Evolutionary conservation across 2,888 invertebrate species (phyloP).

Genomic region (Mesochorus sp.): DNA sequence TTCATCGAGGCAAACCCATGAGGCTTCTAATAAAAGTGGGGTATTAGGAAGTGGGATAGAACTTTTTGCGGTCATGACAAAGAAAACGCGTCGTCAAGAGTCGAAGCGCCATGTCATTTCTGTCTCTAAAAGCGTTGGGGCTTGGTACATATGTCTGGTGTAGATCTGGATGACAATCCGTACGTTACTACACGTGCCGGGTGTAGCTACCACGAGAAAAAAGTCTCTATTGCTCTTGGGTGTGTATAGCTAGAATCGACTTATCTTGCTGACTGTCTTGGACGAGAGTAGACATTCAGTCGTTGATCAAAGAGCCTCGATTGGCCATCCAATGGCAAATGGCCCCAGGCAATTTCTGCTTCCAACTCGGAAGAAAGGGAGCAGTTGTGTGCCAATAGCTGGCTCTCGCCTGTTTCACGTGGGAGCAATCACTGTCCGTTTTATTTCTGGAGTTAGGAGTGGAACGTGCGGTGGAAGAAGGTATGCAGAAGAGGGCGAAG

Average conservation of each 20-base stretch:
- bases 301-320: background rate
- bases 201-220: constrained; percentile 16
- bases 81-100: constrained; percentile 41
- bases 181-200: constrained; percentile 44
- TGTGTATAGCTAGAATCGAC: too few species aligned
- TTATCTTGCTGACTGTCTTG: background rate
- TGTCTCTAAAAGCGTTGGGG: constrained; percentile 15
- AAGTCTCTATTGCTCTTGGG: constrained; percentile 18
- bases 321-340: background rate
- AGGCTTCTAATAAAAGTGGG: background rate
- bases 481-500: constrained; percentile 31
- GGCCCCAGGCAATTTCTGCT: background rate
- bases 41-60: constrained; percentile 6
- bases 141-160: background rate
- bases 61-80: constrained; percentile 33
- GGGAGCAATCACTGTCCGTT: constrained; percentile 13
- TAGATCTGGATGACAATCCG: constrained; percentile 22
- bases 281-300: background rate
- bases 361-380: background rate
- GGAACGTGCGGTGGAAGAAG: constrained; percentile 21
- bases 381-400: constrained; percentile 10
- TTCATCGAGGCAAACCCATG: constrained; percentile 11
- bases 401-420: background rate
- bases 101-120: constrained; percentile 47
- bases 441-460: background rate